Conservation (phyloP, 2,888 invertebrate genomes). For the Unio delphinus region DNA sequence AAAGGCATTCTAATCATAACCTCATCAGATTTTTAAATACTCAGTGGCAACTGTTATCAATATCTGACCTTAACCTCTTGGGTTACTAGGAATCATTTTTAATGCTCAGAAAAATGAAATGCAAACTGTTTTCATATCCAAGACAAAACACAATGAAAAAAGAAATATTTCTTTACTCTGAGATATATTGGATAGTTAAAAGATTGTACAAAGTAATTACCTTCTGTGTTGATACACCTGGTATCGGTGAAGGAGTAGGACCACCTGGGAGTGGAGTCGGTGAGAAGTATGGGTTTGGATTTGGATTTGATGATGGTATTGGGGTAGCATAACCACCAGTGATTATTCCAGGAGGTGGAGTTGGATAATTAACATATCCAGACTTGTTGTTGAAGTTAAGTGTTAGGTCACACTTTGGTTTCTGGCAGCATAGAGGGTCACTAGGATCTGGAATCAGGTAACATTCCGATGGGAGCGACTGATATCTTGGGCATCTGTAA, state of each 20-base stretch:
- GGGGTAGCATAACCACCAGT: conserved; percentile 37
- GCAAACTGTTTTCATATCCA: no score
- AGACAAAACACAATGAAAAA: no score
- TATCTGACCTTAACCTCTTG: no score
- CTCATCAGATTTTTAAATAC: no score
- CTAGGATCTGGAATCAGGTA: conserved; percentile 35
- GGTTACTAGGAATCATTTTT: no score
- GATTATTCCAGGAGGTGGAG: conserved; percentile 38
- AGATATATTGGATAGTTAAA: no score
- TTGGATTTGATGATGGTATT: conserved; percentile 3
- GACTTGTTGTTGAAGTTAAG: conserved; percentile 29
- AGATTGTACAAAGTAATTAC: not conserved
- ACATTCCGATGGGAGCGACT: conserved; percentile 30
- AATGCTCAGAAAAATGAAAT: no score
- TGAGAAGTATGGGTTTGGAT: conserved; percentile 6
- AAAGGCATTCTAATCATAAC: no score
- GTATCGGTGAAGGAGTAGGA: conserved; percentile 1
- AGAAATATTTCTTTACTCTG: no score
- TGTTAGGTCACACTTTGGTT: conserved; percentile 38
- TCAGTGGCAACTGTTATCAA: no score
- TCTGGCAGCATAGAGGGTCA: conserved; percentile 48
- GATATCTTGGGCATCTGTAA: conserved; percentile 38
- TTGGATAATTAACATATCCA: conserved; percentile 35
- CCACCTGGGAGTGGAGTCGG: conserved; percentile 2
- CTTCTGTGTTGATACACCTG: not conserved